phyloP scores from a whole-genome alignment of 2,113 vertebrate species.

The Tautogolabrus adspersus region DNA sequence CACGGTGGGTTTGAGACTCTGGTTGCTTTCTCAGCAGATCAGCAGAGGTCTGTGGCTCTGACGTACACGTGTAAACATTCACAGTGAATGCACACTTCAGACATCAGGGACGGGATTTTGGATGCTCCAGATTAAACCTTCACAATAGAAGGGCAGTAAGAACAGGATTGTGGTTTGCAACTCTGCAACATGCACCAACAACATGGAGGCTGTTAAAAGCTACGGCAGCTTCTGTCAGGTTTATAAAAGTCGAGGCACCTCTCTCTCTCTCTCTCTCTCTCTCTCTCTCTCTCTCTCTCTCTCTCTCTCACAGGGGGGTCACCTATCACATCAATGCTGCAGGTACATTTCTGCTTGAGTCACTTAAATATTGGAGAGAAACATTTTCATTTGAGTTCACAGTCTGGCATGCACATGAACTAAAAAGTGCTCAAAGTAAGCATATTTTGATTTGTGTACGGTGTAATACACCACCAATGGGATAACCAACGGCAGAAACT shows the following conservation, averaged over 20 bases:
- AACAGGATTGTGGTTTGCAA: constrained; percentile 16
- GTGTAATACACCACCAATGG: too few species aligned
- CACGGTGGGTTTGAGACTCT: background rate
- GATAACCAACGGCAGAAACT: too few species aligned
- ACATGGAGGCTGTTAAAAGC: background rate
- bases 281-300: background rate
- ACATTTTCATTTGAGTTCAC: too few species aligned
- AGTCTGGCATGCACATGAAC: too few species aligned
- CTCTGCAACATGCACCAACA: constrained; percentile 20
- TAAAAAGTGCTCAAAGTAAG: too few species aligned
- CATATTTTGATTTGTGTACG: too few species aligned
- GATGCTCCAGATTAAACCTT: constrained; percentile 26
- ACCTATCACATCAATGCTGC: background rate
- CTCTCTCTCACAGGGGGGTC: background rate
- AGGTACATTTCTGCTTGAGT: too few species aligned
- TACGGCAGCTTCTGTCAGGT: background rate
- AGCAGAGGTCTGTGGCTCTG: constrained; percentile 4
- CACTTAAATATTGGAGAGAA: too few species aligned
- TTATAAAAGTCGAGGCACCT: background rate
- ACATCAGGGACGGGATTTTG: constrained; percentile 9
- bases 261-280: background rate
- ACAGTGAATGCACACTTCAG: constrained; percentile 17
- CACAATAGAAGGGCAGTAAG: constrained; percentile 24
- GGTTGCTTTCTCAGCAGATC: constrained; percentile 30
- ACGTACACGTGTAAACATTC: constrained; percentile 29